phyloP scores from a whole-genome alignment of 2,888 invertebrate genomes.

The Euspilapteryx auroguttella region DNA sequence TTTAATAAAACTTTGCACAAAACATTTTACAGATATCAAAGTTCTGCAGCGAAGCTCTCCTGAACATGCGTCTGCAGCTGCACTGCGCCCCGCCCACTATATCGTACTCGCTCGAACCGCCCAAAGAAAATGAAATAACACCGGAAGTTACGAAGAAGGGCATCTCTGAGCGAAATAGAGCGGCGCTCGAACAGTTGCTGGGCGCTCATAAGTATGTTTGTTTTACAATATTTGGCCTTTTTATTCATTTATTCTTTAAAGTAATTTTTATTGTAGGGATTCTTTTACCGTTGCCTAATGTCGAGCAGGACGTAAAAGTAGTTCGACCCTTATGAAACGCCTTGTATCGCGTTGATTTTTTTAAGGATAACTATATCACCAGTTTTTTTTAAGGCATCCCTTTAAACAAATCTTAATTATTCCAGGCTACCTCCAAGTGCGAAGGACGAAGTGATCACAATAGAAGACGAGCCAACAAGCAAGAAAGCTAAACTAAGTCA shows the following conservation, averaged over 20 bases:
- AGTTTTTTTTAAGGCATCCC: too few species aligned
- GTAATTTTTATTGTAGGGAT: too few species aligned
- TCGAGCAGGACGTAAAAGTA: too few species aligned
- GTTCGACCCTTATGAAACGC: too few species aligned
- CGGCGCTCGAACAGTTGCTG: conserved; percentile 24
- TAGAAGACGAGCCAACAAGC: conserved; percentile 23
- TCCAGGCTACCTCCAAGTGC: conserved; percentile 20
- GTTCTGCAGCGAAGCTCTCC: conserved; percentile 31
- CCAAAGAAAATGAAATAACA: conserved; percentile 8
- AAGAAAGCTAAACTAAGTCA: conserved; percentile 28
- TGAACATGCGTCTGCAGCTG: conserved; percentile 37
- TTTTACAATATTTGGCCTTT: too few species aligned
- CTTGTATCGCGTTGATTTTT: too few species aligned
- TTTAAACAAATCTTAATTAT: too few species aligned
- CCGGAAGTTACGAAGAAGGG: conserved; percentile 17
- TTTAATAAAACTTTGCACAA: too few species aligned
- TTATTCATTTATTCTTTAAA: too few species aligned
- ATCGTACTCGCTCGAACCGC: conserved; percentile 21
- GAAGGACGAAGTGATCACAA: conserved; percentile 18
- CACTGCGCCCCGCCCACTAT: conserved; percentile 41
- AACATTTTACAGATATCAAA: conserved; percentile 35
- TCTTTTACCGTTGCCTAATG: too few species aligned
- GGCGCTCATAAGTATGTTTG: conserved; percentile 24
- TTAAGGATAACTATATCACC: too few species aligned
- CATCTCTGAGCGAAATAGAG: conserved; percentile 30